Evolutionary conservation across 2,888 invertebrate genomes (phyloP).

Genomic region (Drosophila tanythrix): DNA sequence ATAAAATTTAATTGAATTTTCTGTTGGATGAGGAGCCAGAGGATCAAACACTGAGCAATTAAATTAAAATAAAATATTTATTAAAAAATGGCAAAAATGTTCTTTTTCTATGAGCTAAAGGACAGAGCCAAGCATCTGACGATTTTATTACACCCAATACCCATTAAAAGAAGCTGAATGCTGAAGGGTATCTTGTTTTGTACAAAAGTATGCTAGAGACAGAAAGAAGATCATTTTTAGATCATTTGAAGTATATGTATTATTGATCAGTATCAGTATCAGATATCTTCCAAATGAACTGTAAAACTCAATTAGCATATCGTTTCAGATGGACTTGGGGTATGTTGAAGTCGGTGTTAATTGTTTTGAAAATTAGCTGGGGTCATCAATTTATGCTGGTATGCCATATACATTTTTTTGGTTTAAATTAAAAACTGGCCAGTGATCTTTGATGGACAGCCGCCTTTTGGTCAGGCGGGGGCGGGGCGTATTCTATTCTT

Average conservation of each 20-base stretch:
- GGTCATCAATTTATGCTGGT: neutral
- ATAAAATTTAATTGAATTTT: constrained; percentile 22
- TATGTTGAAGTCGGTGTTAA: neutral
- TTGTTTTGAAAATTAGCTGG: neutral
- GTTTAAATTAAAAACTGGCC: constrained; percentile 3
- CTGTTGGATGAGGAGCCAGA: neutral
- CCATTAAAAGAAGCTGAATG: neutral
- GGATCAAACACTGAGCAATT: constrained; percentile 6
- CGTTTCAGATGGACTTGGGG: neutral
- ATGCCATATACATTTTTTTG: neutral
- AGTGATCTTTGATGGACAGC: constrained; percentile 46
- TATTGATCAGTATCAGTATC: neutral
- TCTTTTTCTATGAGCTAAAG: neutral
- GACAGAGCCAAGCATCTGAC: neutral
- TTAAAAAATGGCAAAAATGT: neutral
- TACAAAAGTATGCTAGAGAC: neutral
- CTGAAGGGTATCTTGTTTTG: no score
- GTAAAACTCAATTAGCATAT: neutral
- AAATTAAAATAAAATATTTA: neutral
- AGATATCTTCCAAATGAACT: neutral
- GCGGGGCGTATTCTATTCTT: constrained; percentile 2
- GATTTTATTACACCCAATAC: neutral
- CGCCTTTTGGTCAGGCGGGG: constrained; percentile 14
- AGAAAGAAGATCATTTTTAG: neutral
- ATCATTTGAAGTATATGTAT: neutral